phyloP scores from a whole-genome alignment of 2,113 vertebrate species.

The Tachysurus vachellii region DNA sequence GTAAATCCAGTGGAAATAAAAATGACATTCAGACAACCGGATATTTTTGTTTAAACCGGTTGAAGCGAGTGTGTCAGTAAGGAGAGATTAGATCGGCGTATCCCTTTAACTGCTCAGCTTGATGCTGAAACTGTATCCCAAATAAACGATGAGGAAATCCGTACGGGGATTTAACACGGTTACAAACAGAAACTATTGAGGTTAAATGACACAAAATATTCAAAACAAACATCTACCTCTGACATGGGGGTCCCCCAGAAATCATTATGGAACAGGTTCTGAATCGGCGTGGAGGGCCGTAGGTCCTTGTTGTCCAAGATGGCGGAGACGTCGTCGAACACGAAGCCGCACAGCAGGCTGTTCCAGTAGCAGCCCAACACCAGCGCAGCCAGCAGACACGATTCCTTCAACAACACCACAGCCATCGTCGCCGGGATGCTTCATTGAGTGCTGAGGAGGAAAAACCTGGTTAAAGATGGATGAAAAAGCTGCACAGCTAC shows the following conservation, averaged over 20 bases:
- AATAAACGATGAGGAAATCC: no score
- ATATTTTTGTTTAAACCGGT: no score
- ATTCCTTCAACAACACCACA: conserved; percentile 85
- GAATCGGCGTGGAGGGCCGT: conserved; percentile 88
- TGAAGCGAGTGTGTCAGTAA: no score
- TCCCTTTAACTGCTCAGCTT: no score
- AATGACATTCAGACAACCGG: no score
- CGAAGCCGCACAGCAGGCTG: conserved; percentile 92
- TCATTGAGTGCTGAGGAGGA: conserved; percentile 69
- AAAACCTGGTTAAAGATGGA: neutral
- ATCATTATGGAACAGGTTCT: conserved; percentile 94
- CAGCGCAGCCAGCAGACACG: conserved; percentile 82
- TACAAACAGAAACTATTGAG: neutral
- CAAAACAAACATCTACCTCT: conserved; percentile 76
- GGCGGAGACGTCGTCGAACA: conserved; percentile 97
- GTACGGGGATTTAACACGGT: neutral
- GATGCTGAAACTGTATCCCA: no score
- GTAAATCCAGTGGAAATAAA: no score
- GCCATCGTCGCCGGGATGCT: conserved; percentile 81
- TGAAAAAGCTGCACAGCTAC: neutral
- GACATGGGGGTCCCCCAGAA: conserved; percentile 99
- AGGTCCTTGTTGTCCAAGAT: conserved; percentile 99
- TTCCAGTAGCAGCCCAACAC: conserved; percentile 96
- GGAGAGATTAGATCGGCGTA: no score
- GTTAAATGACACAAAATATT: neutral